These are phyloP conservation scores for Ichneumoninae sp. DNA, from an alignment of 2,888 invertebrate species.

Conservation along the genomic window DNA sequence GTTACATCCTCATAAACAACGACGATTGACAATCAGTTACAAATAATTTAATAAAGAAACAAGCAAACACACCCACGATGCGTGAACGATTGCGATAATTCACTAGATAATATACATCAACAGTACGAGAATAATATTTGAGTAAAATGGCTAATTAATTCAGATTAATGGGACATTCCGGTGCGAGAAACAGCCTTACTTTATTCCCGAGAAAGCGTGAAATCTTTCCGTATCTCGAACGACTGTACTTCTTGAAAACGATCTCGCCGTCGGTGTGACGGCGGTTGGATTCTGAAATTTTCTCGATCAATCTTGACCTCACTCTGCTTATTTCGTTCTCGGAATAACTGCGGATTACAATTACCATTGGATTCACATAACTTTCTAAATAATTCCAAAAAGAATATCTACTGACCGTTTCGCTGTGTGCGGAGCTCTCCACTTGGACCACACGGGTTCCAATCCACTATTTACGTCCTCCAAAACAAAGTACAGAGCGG, in stretches of 20 bases:
- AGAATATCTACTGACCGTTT: slow-evolving; percentile 8
- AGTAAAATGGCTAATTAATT: neutral
- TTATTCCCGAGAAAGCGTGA: slow-evolving; percentile 63
- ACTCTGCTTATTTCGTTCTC: slow-evolving; percentile 61
- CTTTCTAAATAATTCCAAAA: neutral
- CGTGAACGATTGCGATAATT: neutral
- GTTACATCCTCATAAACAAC: neutral
- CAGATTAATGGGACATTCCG: neutral
- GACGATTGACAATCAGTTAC: neutral
- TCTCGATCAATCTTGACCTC: slow-evolving; percentile 66
- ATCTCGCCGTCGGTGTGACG: slow-evolving; percentile 50
- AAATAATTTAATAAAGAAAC: neutral
- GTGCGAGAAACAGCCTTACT: slow-evolving; percentile 9
- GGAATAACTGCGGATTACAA: slow-evolving; percentile 60
- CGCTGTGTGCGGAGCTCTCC: slow-evolving; percentile 49
- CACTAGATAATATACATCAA: neutral
- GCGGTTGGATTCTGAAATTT: slow-evolving; percentile 56
- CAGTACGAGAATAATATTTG: neutral
- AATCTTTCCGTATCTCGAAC: slow-evolving; percentile 69
- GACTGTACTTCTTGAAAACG: slow-evolving; percentile 75
- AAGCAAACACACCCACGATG: neutral
- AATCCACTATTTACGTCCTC: slow-evolving; percentile 41
- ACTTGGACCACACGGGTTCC: slow-evolving; percentile 43
- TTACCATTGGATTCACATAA: neutral
- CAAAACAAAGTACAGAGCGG: slow-evolving; percentile 68